Percentiles rank a stretch among this genome's conserved stretches.
These are phyloP conservation scores for Mactromeris polynyma DNA, from an alignment of 2,888 invertebrate genomes.

Conservation along the genomic window DNA sequence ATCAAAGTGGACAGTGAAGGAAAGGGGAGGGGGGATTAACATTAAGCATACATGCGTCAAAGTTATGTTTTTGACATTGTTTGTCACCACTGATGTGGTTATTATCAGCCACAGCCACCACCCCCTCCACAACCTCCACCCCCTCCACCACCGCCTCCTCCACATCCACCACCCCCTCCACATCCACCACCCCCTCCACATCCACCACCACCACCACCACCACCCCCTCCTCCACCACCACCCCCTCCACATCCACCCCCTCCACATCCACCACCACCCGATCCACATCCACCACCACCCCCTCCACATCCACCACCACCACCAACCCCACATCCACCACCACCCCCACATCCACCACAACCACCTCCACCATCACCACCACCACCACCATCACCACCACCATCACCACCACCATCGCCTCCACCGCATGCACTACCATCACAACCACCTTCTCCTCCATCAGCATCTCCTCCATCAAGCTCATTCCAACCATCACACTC, in stretches of 20 bases:
- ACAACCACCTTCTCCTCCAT: slow-evolving; percentile 7
- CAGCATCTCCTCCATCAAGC: not conserved
- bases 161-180: not conserved
- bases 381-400: not conserved
- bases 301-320: slow-evolving; percentile 6
- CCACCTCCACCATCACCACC: slow-evolving; percentile 15
- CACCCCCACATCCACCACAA: slow-evolving; percentile 2
- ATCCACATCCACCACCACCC: slow-evolving; percentile 3
- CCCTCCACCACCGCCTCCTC: slow-evolving; percentile 15
- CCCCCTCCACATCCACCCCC: too few relatives aligned
- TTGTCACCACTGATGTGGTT: not conserved
- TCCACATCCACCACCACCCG: too few relatives aligned
- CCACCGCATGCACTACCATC: slow-evolving; percentile 10
- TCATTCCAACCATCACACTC: slow-evolving; percentile 39
- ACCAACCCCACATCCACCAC: not conserved
- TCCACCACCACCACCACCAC: not conserved
- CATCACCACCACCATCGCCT: not conserved
- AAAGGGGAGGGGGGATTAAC: too few relatives aligned
- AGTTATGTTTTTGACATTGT: too few relatives aligned
- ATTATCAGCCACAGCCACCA: slow-evolving; percentile 7
- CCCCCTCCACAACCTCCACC: slow-evolving; percentile 10
- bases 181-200: not conserved
- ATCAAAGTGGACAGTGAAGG: too few relatives aligned
- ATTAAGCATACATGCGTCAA: too few relatives aligned
- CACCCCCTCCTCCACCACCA: too few relatives aligned